phyloP scores from a whole-genome alignment of 2,888 invertebrate species.

The Eremobia ochroleuca region DNA sequence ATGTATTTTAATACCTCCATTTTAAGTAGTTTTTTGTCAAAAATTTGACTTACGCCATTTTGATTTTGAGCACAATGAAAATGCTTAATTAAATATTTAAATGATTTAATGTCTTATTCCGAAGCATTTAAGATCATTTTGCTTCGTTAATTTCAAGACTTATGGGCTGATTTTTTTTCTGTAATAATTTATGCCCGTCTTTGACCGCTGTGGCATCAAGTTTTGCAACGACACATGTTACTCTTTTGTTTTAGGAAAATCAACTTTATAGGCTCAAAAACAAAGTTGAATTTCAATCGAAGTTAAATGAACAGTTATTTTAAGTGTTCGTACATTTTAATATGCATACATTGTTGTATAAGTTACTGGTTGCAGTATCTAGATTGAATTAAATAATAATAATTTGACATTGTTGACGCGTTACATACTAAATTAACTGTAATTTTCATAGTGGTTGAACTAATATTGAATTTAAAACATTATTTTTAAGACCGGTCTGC shows the following conservation, averaged over 20 bases:
- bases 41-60: slow-evolving; percentile 28
- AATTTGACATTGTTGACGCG: slow-evolving; percentile 46
- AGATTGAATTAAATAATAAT: slow-evolving; percentile 63
- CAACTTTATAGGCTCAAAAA: fast-evolving
- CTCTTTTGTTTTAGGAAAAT: neutral
- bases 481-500: neutral
- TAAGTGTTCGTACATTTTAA: slow-evolving; percentile 35
- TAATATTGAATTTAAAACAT: neutral
- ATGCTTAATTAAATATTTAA: slow-evolving; percentile 55
- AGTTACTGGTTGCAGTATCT: slow-evolving; percentile 41
- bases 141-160: slow-evolving; percentile 46
- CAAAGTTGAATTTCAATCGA: neutral
- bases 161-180: slow-evolving; percentile 71
- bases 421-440: slow-evolving; percentile 17
- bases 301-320: slow-evolving; percentile 39
- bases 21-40: slow-evolving; percentile 47
- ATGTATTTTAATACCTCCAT: slow-evolving; percentile 36
- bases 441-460: slow-evolving; percentile 20
- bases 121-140: slow-evolving; percentile 60
- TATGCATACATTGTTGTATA: slow-evolving; percentile 42
- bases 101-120: slow-evolving; percentile 56
- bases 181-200: slow-evolving; percentile 58
- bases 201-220: slow-evolving; percentile 29
- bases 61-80: slow-evolving; percentile 14
- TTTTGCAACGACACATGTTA: slow-evolving; percentile 21